Percentiles rank a stretch among this genome's conserved stretches.
Evolutionary conservation across 2,888 invertebrate genomes (phyloP).

Genomic region (Nipponacmea schrenckii): DNA sequence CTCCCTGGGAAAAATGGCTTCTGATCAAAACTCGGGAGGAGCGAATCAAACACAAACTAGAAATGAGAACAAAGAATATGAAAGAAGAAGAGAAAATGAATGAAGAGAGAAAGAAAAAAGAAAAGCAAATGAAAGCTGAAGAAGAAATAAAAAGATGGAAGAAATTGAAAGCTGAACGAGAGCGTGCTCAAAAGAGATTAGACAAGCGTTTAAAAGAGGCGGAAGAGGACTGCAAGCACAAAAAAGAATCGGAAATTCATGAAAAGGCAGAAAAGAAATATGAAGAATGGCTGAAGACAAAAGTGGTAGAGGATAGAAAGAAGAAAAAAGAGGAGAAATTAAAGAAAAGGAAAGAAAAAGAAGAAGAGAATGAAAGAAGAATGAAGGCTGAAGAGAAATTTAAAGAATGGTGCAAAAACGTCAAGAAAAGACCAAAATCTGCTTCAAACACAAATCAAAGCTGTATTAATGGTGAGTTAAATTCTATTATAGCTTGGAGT

Average conservation of each 20-base stretch:
- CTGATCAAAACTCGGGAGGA: constrained; percentile 58
- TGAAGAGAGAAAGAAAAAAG: constrained; percentile 46
- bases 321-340: constrained; percentile 46
- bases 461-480: constrained; percentile 41
- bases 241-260: constrained; percentile 29
- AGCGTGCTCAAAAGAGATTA: constrained; percentile 31
- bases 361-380: constrained; percentile 39
- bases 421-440: constrained; percentile 48
- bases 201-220: constrained; percentile 29
- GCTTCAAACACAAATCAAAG: constrained; percentile 51
- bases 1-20: constrained; percentile 63
- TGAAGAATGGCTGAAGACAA: constrained; percentile 38
- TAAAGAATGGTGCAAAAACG: constrained; percentile 53
- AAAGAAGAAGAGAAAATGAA: constrained; percentile 40
- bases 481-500: too few species aligned
- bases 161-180: constrained; percentile 46
- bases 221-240: constrained; percentile 31
- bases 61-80: constrained; percentile 40
- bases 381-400: constrained; percentile 49
- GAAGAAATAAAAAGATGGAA: constrained; percentile 51
- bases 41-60: constrained; percentile 35
- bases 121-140: constrained; percentile 42
- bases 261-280: constrained; percentile 38
- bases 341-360: constrained; percentile 45
- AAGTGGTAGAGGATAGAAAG: constrained; percentile 43